Conservation (phyloP, 2,888 invertebrate species). For the Mythimna pallens region DNA sequence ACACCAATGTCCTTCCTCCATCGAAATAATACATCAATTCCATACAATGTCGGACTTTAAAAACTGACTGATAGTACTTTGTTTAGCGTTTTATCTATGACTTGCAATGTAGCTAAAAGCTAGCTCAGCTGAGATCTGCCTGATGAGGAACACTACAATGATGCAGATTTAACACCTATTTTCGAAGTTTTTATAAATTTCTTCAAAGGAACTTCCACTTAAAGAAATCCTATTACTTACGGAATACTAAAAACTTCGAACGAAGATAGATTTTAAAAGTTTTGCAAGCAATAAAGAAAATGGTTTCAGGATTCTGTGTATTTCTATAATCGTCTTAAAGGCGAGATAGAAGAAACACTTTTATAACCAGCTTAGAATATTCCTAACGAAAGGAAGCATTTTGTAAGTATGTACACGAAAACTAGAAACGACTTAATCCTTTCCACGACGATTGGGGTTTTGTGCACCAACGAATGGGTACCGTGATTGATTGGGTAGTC, state of each 20-base stretch:
- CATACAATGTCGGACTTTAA: no score
- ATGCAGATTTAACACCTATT: no score
- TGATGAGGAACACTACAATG: no score
- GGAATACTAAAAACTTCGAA: slow-evolving; percentile 17
- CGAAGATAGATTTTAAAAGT: slow-evolving; percentile 16
- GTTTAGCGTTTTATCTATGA: no score
- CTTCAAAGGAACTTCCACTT: background rate
- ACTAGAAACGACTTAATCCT: slow-evolving; percentile 11
- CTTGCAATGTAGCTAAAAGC: no score
- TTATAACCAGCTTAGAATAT: background rate
- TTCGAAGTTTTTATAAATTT: no score
- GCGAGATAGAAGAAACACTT: background rate
- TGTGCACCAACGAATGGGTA: slow-evolving; percentile 13
- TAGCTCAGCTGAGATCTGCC: no score
- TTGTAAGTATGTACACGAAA: slow-evolving; percentile 1
- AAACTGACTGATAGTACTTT: no score
- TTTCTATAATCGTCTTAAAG: background rate
- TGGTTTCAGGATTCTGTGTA: background rate
- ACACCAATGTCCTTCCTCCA: no score
- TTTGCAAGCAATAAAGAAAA: slow-evolving; percentile 9
- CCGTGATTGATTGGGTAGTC: slow-evolving; percentile 36
- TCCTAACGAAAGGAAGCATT: background rate
- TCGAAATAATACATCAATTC: no score
- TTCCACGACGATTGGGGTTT: slow-evolving; percentile 10
- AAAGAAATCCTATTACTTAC: slow-evolving; percentile 4